phyloP scores from a whole-genome alignment of 2,113 vertebrate genomes.

The Chiloscyllium plagiosum region DNA sequence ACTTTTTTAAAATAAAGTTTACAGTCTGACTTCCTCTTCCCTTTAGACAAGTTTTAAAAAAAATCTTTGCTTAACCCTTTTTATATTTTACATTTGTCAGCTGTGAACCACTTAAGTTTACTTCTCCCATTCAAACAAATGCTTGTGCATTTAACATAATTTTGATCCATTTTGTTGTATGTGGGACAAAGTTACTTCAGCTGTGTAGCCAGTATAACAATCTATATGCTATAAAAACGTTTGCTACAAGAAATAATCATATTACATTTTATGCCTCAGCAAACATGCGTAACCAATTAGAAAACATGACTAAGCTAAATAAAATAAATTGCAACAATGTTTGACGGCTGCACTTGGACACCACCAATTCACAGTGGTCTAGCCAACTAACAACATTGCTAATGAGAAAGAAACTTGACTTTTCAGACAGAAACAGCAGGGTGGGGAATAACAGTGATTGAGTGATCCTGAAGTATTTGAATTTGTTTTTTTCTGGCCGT shows the following conservation, averaged over 20 bases:
- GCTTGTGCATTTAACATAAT: neutral
- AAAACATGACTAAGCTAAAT: neutral
- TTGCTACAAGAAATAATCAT: neutral
- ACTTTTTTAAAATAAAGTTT: neutral
- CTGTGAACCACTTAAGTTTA: neutral
- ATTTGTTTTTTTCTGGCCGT: neutral
- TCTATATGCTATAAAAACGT: neutral
- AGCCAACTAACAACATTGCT: neutral
- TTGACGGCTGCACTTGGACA: conserved; percentile 9
- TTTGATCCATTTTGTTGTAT: neutral
- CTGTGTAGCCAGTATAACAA: no score
- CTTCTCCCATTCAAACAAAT: neutral
- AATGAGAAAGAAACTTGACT: conserved; percentile 22
- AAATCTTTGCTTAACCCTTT: no score
- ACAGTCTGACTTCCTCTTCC: neutral
- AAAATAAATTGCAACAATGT: neutral
- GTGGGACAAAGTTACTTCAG: neutral
- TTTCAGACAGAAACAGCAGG: conserved; percentile 33
- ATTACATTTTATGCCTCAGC: neutral
- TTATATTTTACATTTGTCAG: no score
- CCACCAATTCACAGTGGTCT: conserved; percentile 33
- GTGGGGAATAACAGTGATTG: neutral
- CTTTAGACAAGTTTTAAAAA: neutral
- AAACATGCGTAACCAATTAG: neutral
- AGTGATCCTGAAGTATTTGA: conserved; percentile 2